Base-by-base conservation (phyloP, 2,888 invertebrate genomes). In the Lepidochrysops patricia region DNA sequence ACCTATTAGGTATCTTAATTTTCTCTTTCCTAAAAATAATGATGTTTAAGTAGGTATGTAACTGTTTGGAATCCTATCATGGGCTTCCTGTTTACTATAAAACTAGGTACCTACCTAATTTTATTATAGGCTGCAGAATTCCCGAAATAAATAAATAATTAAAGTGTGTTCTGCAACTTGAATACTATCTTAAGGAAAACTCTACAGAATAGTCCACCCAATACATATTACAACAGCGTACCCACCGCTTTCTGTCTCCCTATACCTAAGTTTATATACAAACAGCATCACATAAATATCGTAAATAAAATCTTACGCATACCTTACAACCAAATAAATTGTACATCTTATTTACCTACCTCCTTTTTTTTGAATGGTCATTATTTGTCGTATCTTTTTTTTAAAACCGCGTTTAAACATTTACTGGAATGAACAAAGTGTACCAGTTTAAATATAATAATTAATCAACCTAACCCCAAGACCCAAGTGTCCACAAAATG, bases 191-290 rank as follows among this genome's bases (percentile, higher is more conserved):
- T 15, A 57, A 29, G 48, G 35, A 54, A 34, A 43, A 43, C 4
- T 13, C 35, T 34, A 49, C 70, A 76, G 82, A 82, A 80, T 80
- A 61, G 2, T 37, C 64, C 77, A 32, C 72, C 61, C 71, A 66
- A 73, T 80, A 79, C 79, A 80, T 74, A 82, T 80, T 77, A 79
- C 79, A 77, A 76, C 75, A 70, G 70, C 67, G 66, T 61, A 65
- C 66, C 64, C 72, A 76, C 76, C 72, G 76, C 76, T 75, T 78
- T 75, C 76, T 67, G 75, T 75, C 70, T 68, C 69, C 71, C 68
- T 66, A 64, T 70, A 67, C 68, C 66, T 68, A 68, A 64, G 65
- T 65, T 37, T 43, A 65, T 63, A 66, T 62, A 58, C 58, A 58
- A 50, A 65, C 64, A 65, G 66, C 65, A 66, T 64, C 64, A 62